These are phyloP conservation scores for Enoplosus armatus DNA, from an alignment of 2,797 vertebrate species.

Conservation along the genomic window DNA sequence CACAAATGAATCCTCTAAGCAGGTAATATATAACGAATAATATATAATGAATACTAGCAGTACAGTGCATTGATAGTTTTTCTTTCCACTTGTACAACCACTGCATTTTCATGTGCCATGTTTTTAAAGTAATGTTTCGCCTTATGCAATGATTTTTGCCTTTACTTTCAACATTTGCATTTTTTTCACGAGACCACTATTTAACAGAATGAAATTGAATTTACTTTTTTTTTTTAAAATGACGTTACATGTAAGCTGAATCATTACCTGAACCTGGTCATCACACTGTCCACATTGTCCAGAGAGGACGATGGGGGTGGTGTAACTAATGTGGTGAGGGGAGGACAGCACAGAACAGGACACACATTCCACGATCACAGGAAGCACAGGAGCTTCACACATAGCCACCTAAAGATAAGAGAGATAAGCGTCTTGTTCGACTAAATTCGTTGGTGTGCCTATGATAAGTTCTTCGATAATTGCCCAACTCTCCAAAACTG, in stretches of 20 bases:
- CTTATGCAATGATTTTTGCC: not conserved
- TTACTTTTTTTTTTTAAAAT: not conserved
- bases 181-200: not conserved
- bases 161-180: not conserved
- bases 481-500: not conserved
- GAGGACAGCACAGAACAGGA: conserved; percentile 77
- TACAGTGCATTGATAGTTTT: no score
- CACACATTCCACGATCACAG: conserved; percentile 79
- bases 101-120: no score
- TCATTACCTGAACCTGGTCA: conserved; percentile 72
- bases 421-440: not conserved
- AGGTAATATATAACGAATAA: no score
- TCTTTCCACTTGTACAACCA: no score
- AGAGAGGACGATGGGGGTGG: conserved; percentile 66
- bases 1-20: conserved; percentile 1
- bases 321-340: conserved; percentile 58
- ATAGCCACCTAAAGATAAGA: conserved; percentile 78
- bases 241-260: not conserved
- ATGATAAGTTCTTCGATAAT: not conserved
- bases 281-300: conserved; percentile 81
- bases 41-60: no score
- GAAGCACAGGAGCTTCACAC: conserved; percentile 66
- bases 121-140: not conserved
- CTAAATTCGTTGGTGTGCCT: not conserved
- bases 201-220: not conserved